These are phyloP conservation scores for Drosophila nigrodunni DNA, from an alignment of 1,140 invertebrate species.

Conservation along the genomic window DNA sequence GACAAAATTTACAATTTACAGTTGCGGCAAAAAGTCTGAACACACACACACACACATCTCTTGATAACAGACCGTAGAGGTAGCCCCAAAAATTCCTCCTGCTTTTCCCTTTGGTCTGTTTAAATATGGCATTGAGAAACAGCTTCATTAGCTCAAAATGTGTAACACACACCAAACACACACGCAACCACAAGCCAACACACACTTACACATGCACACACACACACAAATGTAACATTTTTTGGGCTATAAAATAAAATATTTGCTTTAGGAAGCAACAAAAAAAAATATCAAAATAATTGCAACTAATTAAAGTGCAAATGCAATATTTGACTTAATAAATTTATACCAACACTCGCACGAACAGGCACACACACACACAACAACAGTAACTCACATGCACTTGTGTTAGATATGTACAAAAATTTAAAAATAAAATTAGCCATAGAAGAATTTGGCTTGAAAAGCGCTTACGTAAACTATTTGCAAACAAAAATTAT, in stretches of 20 bases:
- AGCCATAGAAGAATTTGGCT: not conserved
- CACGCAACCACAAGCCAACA: not conserved
- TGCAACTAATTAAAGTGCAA: slow-evolving; percentile 68
- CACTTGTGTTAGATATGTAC: slow-evolving; percentile 28
- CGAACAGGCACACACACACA: not conserved
- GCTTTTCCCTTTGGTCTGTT: not conserved
- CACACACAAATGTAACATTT: slow-evolving; percentile 26
- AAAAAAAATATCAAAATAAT: slow-evolving; percentile 36
- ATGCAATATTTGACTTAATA: slow-evolving; percentile 70
- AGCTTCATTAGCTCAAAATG: slow-evolving; percentile 67
- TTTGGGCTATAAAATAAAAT: slow-evolving; percentile 23
- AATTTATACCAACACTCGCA: slow-evolving; percentile 17
- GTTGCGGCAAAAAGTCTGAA: slow-evolving; percentile 7
- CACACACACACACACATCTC: slow-evolving; percentile 3
- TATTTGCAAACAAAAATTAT: too few relatives aligned
- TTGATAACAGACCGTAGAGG: not conserved
- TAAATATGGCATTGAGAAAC: slow-evolving; percentile 45
- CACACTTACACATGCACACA: not conserved
- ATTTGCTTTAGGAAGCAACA: slow-evolving; percentile 27
- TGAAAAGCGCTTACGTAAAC: not conserved
- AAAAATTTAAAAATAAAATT: not conserved
- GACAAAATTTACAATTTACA: not conserved
- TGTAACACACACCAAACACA: slow-evolving; percentile 11
- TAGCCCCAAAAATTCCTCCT: not conserved
- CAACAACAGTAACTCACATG: slow-evolving; percentile 11